These are phyloP conservation scores for Odontothrips loti DNA, from an alignment of 2,888 invertebrate genomes.

Conservation along the genomic window DNA sequence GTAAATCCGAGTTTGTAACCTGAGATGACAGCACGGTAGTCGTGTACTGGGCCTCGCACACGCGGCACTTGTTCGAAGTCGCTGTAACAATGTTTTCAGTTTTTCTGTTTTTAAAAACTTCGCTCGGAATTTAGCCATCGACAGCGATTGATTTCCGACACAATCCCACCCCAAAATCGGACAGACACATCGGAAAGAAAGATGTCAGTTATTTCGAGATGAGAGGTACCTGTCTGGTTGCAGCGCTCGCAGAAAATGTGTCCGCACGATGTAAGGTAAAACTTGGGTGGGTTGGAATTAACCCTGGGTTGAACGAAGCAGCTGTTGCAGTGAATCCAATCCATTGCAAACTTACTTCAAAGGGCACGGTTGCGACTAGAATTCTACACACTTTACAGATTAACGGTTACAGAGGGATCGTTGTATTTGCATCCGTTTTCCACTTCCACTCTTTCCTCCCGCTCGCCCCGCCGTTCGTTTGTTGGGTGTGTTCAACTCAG, in stretches of 20 bases:
- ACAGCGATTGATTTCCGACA: too few species aligned
- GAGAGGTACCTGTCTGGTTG: background rate
- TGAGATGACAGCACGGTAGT: slow-evolving; percentile 1
- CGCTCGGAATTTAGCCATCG: too few species aligned
- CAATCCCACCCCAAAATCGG: too few species aligned
- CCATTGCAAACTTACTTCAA: background rate
- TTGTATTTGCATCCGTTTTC: background rate
- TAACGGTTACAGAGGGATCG: background rate
- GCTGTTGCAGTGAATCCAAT: background rate
- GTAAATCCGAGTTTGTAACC: too few species aligned
- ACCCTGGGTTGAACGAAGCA: background rate
- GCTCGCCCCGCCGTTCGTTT: background rate
- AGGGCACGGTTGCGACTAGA: background rate
- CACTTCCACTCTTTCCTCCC: background rate
- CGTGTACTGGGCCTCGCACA: background rate
- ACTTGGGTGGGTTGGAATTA: background rate
- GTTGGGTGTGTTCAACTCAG: background rate
- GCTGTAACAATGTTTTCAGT: background rate
- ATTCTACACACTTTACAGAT: background rate
- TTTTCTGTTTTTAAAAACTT: too few species aligned
- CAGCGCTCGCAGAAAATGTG: slow-evolving; percentile 1
- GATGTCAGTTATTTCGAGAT: background rate
- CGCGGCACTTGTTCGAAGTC: background rate
- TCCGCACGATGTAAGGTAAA: background rate
- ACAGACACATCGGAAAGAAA: too few species aligned